A percentile compares a stretch with the other conserved stretches of the same genome.
phyloP scores from a whole-genome alignment of 2,888 invertebrate species.

The Cerastis leucographa region DNA sequence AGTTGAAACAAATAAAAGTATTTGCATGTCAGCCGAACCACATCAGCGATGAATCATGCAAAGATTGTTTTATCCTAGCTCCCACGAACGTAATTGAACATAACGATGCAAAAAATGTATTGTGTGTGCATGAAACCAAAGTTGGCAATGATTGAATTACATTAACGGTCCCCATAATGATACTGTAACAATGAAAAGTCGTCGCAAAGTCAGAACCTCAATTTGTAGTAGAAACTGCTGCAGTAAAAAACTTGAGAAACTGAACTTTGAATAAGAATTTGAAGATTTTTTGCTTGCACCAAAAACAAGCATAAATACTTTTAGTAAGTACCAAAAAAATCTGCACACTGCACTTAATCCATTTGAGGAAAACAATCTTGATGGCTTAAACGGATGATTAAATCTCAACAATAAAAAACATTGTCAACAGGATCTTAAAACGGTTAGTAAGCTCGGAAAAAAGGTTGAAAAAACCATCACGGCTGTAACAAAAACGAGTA shows the following conservation, averaged over 20 bases:
- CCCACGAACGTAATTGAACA: slow-evolving; percentile 58
- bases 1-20: slow-evolving; percentile 24
- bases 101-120: slow-evolving; percentile 57
- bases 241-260: slow-evolving; percentile 10
- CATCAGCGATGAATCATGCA: slow-evolving; percentile 55
- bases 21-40: slow-evolving; percentile 35
- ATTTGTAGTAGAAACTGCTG: slow-evolving; percentile 22
- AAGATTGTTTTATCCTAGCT: slow-evolving; percentile 61
- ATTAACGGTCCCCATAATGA: slow-evolving; percentile 52
- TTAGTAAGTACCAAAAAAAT: slow-evolving; percentile 7
- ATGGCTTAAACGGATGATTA: slow-evolving; percentile 50
- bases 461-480: slow-evolving; percentile 51
- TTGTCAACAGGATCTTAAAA: slow-evolving; percentile 67
- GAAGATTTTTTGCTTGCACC: slow-evolving; percentile 4
- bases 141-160: slow-evolving; percentile 55
- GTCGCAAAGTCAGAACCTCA: slow-evolving; percentile 34
- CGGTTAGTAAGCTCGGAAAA: slow-evolving; percentile 56
- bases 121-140: slow-evolving; percentile 59
- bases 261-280: slow-evolving; percentile 10
- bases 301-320: slow-evolving; percentile 7
- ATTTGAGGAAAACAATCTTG: slow-evolving; percentile 42
- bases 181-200: slow-evolving; percentile 59
- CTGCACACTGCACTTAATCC: slow-evolving; percentile 41
- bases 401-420: slow-evolving; percentile 61
- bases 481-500: slow-evolving; percentile 60